Evolutionary conservation across 1,140 invertebrate species (phyloP), one percentile per base, ranked within the genome.

Genomic region (Ips typographus): DNA sequence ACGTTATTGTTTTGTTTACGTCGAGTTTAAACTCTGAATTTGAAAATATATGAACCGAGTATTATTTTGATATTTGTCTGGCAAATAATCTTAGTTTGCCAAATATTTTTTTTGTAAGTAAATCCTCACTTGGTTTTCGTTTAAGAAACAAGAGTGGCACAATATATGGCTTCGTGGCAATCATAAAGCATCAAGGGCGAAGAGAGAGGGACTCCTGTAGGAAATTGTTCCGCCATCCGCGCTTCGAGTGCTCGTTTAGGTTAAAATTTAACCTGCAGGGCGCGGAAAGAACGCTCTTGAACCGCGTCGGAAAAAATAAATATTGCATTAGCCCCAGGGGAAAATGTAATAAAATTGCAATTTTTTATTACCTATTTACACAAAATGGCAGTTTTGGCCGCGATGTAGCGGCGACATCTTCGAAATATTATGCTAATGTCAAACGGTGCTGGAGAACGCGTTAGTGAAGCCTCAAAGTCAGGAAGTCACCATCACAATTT

Each of bases 211-310:
- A 22, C 22, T 22, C 43, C 37, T 44, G 62, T 44, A 65, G 8
- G 36, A 65, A 53, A 56, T 65, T 65, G 49, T 47, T 61, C 59
- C 59, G 47, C 59, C 36, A 61, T 47, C 39, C 62, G 36, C 8
- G 49, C 36, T 44, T 59, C 40, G 44, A 66, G 64, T 66, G 64
- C 37, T 66, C 64, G 64, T 66, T 66, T 66, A 57, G 64, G 56
- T 66, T 66, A 56, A 66, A 66, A 44, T 66, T 66, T 66, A 57
- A 66, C 64, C 52, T 59, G 56, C 64, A 5, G 64, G 64, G 41
- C 38, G 64, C 36, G 56, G 7, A 53, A 66, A 66, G 53, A 66
- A 66, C 58, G 53, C 41, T 8, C 40, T 51, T 65, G 22, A 22
- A 55, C 37, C 37, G 3, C 41, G 8, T 7, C 22, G 53, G 53